Conservation (phyloP, 2,113 vertebrate species). For the Xerus inauris region DNA sequence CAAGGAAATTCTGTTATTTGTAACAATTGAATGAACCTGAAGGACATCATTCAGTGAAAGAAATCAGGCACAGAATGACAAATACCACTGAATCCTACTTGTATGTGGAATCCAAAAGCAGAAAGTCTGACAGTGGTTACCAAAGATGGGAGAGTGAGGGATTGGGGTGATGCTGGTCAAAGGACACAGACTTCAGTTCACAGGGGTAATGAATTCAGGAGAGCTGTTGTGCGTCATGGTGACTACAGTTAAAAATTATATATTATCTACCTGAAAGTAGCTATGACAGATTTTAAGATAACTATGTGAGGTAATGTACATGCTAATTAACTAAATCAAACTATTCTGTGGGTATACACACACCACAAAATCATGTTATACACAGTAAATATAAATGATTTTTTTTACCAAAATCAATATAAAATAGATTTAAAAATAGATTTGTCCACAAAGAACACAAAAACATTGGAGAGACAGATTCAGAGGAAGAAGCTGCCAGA, state of each 20-base stretch:
- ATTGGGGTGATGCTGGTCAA: not conserved
- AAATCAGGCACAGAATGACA: not conserved
- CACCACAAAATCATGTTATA: not conserved
- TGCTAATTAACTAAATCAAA: not conserved
- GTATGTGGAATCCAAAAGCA: not conserved
- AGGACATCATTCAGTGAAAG: not conserved
- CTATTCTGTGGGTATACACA: not conserved
- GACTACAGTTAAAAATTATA: not conserved
- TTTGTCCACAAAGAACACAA: not conserved
- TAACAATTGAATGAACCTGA: not conserved
- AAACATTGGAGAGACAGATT: not conserved
- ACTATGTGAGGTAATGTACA: not conserved
- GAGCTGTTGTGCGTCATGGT: not conserved
- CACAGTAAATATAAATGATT: not conserved
- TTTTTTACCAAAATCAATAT: no score
- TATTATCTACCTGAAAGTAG: not conserved
- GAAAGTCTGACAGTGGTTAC: not conserved
- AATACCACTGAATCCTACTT: not conserved
- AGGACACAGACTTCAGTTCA: not conserved
- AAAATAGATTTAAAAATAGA: no score
- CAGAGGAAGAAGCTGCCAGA: not conserved
- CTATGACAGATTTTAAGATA: not conserved
- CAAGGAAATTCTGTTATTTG: not conserved
- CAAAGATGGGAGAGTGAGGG: no score
- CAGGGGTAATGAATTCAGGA: not conserved